Evolutionary conservation across 2,888 invertebrate genomes (phyloP).

Genomic region (Caenorhabditis sp.): DNA sequence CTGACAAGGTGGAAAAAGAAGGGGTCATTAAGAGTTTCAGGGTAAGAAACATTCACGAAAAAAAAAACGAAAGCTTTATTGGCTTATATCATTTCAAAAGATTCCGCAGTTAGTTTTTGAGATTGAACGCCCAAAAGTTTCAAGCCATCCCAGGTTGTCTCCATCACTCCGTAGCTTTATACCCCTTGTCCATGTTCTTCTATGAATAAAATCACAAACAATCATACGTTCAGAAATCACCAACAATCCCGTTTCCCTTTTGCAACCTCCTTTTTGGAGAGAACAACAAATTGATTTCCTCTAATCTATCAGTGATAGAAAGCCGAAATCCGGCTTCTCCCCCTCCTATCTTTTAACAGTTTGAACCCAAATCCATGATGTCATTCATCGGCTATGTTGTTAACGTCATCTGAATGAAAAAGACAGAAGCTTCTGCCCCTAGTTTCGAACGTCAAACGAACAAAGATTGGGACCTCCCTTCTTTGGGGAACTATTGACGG

Average conservation of each 20-base stretch:
- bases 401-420: slow-evolving; percentile 22
- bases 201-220: slow-evolving; percentile 18
- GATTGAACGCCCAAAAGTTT: neutral
- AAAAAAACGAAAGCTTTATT: no score
- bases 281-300: neutral
- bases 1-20: slow-evolving; percentile 41
- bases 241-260: slow-evolving; percentile 11
- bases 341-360: slow-evolving; percentile 14
- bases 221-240: slow-evolving; percentile 34
- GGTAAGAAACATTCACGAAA: slow-evolving; percentile 8
- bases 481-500: neutral
- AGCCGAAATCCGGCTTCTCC: slow-evolving; percentile 30
- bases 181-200: neutral
- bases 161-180: neutral
- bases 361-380: slow-evolving; percentile 27
- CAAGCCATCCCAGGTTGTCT: no score
- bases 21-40: slow-evolving; percentile 9
- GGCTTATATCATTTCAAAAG: no score
- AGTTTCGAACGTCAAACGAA: slow-evolving; percentile 29
- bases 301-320: neutral
- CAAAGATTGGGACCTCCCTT: slow-evolving; percentile 14
- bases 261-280: neutral
- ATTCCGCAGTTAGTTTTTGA: neutral
- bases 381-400: no score
- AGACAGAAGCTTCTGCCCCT: neutral